phyloP scores from a whole-genome alignment of 2,888 invertebrate genomes.

The Hydropsyche betteni region DNA sequence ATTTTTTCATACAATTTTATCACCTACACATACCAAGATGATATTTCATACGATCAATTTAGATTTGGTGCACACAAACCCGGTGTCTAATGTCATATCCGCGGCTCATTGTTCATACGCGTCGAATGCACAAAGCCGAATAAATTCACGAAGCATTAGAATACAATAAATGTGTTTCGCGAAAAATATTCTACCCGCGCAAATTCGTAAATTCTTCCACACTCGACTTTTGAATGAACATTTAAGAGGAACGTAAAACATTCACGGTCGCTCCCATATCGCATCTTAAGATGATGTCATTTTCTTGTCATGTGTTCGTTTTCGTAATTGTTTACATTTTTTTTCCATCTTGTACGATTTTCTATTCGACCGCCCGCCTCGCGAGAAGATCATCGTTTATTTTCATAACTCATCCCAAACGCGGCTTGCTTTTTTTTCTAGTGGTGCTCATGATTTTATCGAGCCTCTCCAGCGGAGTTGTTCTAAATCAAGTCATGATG shows the following conservation, averaged over 20 bases:
- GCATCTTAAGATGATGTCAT: constrained; percentile 2
- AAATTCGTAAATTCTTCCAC: neutral
- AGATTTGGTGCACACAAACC: too few relatives aligned
- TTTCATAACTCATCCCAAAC: too few relatives aligned
- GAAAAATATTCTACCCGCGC: neutral
- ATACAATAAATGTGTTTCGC: too few relatives aligned
- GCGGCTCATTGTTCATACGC: too few relatives aligned
- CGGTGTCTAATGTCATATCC: too few relatives aligned
- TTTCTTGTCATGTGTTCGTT: neutral
- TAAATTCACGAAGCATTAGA: too few relatives aligned
- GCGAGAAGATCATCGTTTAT: too few relatives aligned
- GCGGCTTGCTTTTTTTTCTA: too few relatives aligned
- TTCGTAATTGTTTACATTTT: neutral
- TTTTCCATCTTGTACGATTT: neutral
- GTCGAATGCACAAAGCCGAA: too few relatives aligned
- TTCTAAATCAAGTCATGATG: constrained; percentile 21
- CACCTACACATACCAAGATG: too few relatives aligned
- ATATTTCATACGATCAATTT: too few relatives aligned
- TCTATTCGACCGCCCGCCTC: neutral
- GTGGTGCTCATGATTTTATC: constrained; percentile 12
- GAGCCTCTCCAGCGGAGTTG: neutral
- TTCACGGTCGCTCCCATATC: neutral
- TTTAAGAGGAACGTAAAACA: neutral
- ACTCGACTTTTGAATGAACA: constrained; percentile 2
- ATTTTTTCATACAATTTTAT: too few relatives aligned